Percentiles rank a stretch among this genome's conserved stretches.
phyloP scores from a whole-genome alignment of 2,888 invertebrate species.

The Eurytoma californica region DNA sequence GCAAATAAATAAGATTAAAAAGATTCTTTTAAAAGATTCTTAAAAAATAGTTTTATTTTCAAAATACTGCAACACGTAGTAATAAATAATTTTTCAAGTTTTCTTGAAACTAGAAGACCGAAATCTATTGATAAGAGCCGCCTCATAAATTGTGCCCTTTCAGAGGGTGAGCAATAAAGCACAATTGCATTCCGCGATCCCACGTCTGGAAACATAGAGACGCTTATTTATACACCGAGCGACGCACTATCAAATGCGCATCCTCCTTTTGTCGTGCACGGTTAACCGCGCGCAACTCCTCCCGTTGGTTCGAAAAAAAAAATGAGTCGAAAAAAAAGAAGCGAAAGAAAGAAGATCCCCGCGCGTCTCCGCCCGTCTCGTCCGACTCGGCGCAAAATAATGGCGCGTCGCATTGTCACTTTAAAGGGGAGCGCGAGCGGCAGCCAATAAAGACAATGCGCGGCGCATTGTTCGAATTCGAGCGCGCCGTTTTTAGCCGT shows the following conservation, averaged over 20 bases:
- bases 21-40: no score
- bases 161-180: no score
- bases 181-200: background rate
- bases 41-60: no score
- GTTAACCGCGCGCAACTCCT: conserved; percentile 30
- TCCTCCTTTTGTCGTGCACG: conserved; percentile 43
- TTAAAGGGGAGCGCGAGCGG: conserved; percentile 35
- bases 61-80: no score
- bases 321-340: background rate
- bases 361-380: background rate
- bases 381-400: conserved; percentile 48
- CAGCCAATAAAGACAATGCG: conserved; percentile 56
- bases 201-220: background rate
- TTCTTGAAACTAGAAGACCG: no score
- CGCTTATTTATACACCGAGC: conserved; percentile 45
- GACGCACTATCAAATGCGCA: conserved; percentile 35
- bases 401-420: conserved; percentile 52
- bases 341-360: conserved; percentile 3
- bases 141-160: no score
- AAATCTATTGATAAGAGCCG: no score
- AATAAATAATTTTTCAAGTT: background rate
- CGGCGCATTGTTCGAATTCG: conserved; percentile 54
- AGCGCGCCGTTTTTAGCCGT: conserved; percentile 30
- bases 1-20: no score
- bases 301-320: conserved; percentile 1